Conservation (phyloP, 1,140 invertebrate genomes). For the Apis mellifera region Amel_HAv3.1 CM009936.2:5734001-5734500, state of each 20-base stretch:
- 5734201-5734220: neutral
- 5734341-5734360: neutral
- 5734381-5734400: neutral
- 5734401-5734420: neutral
- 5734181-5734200: neutral
- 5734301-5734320: neutral
- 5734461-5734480: conserved; percentile 38
- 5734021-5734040: neutral
- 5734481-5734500: conserved; percentile 39
- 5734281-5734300: neutral
- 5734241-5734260: neutral
- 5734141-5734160: neutral
- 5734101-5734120: neutral
- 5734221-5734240: neutral
- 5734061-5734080: neutral
- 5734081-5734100: neutral
- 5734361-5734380: too few species aligned
- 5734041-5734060: neutral
- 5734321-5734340: neutral
- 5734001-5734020: neutral
- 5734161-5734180: neutral
- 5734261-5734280: neutral
- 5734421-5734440: conserved; percentile 21
- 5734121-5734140: too few species aligned
- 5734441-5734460: conserved; percentile 54